Evolutionary conservation across 2,888 invertebrate genomes (phyloP).

Genomic region (Lymantria monacha): DNA sequence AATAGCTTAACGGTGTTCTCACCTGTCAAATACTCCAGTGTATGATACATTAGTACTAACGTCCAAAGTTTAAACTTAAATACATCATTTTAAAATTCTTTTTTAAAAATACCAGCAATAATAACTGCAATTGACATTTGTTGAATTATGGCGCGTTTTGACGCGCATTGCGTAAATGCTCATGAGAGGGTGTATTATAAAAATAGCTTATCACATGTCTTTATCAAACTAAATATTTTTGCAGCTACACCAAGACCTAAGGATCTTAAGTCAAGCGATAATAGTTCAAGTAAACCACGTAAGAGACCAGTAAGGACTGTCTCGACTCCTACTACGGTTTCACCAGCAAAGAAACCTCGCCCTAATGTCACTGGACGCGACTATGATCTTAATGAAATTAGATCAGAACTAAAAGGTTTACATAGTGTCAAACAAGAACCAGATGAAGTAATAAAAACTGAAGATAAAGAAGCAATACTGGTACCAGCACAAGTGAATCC

Average conservation of each 20-base stretch:
- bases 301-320: slow-evolving; percentile 63
- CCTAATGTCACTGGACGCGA: slow-evolving; percentile 79
- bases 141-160: too few relatives aligned
- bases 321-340: slow-evolving; percentile 56
- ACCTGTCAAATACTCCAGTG: too few relatives aligned
- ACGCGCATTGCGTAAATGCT: too few relatives aligned
- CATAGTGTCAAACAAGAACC: slow-evolving; percentile 76
- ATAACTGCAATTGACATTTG: too few relatives aligned
- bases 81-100: too few relatives aligned
- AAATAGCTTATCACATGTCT: too few relatives aligned
- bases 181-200: too few relatives aligned
- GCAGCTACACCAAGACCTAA: slow-evolving; percentile 61
- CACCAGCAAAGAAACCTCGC: slow-evolving; percentile 65
- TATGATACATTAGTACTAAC: too few relatives aligned
- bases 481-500: slow-evolving; percentile 31
- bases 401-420: slow-evolving; percentile 92
- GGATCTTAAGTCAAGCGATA: slow-evolving; percentile 68
- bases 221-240: not conserved
- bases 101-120: too few relatives aligned
- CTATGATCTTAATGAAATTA: slow-evolving; percentile 92
- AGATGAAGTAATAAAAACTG: slow-evolving; percentile 59
- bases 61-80: too few relatives aligned
- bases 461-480: slow-evolving; percentile 48
- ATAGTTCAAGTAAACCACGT: slow-evolving; percentile 66
- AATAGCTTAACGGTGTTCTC: too few relatives aligned